Conservation (phyloP, 2,113 vertebrate genomes). For the Syngnathus floridae region DNA sequence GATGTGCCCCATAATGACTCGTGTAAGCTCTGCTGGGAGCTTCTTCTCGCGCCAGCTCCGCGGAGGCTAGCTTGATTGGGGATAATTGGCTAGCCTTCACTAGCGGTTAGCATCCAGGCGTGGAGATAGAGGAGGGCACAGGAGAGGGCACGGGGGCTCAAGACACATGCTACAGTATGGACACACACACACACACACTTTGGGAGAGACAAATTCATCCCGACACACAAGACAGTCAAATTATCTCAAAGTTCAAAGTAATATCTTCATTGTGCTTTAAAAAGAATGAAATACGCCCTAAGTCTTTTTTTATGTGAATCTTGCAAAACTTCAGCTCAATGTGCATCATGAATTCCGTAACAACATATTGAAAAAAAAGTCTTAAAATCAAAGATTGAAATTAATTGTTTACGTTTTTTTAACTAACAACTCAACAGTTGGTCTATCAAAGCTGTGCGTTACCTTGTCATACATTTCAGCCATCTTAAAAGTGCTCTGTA, state of each 20-base stretch:
- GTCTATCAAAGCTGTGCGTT: neutral
- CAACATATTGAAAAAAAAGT: neutral
- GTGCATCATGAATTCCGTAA: no score
- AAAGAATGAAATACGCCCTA: neutral
- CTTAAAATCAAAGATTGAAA: neutral
- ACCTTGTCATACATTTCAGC: neutral
- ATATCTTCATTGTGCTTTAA: conserved; percentile 6
- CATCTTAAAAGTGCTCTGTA: neutral
- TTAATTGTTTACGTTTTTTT: neutral
- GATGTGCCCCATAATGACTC: conserved; percentile 73
- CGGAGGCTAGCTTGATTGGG: conserved; percentile 73
- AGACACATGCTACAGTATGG: conserved; percentile 43
- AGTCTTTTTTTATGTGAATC: neutral
- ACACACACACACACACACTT: conserved; percentile 38
- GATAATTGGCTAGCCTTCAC: conserved; percentile 73
- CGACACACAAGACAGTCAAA: conserved; percentile 21
- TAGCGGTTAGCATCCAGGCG: conserved; percentile 71
- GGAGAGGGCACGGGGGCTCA: conserved; percentile 54
- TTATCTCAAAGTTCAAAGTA: conserved; percentile 36
- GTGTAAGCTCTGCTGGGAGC: conserved; percentile 72
- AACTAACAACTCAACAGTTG: neutral
- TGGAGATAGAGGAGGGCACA: conserved; percentile 59
- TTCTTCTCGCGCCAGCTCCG: conserved; percentile 67
- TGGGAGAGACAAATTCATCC: conserved; percentile 36
- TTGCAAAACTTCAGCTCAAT: no score